These are phyloP conservation scores for Drosophila engyochracea DNA, from an alignment of 2,888 invertebrate genomes.

Conservation along the genomic window DNA sequence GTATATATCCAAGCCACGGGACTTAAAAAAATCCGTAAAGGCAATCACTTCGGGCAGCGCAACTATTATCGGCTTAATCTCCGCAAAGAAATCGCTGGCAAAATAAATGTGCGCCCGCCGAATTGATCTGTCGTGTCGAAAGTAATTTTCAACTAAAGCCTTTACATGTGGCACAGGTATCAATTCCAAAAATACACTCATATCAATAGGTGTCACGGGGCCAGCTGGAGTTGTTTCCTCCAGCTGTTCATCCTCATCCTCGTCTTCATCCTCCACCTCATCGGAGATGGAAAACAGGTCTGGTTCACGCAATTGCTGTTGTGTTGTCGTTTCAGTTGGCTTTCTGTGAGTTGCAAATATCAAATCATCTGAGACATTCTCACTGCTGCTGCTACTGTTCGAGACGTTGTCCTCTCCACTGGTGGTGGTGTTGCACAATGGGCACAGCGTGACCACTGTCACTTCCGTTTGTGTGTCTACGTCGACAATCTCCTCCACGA, in stretches of 20 bases:
- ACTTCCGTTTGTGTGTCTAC: conserved; percentile 11
- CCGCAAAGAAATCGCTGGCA: conserved; percentile 72
- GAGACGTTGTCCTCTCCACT: conserved; percentile 40
- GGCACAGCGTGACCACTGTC: conserved; percentile 53
- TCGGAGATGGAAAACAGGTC: conserved; percentile 2
- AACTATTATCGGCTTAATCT: conserved; percentile 74
- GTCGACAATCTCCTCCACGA: conserved; percentile 49
- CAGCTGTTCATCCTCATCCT: conserved; percentile 21
- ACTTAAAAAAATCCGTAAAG: conserved; percentile 81
- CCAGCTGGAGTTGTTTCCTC: conserved; percentile 18
- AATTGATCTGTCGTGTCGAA: conserved; percentile 82
- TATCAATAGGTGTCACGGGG: conserved; percentile 70
- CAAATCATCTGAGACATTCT: conserved; percentile 77
- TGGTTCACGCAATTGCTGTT: conserved; percentile 5
- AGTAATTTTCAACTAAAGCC: conserved; percentile 78
- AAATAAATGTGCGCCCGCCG: conserved; percentile 81
- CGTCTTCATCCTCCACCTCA: neutral
- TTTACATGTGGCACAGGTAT: conserved; percentile 82
- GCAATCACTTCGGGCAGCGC: conserved; percentile 79
- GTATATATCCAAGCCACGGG: conserved; percentile 82
- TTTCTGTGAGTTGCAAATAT: conserved; percentile 71
- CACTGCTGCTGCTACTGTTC: conserved; percentile 27
- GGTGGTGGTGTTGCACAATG: conserved; percentile 42
- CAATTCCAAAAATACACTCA: conserved; percentile 82
- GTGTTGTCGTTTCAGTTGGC: conserved; percentile 17